Percentiles rank a stretch among this genome's conserved stretches.
Conservation (phyloP, 2,888 invertebrate species). For the Hydroisotoma schaefferi region DNA sequence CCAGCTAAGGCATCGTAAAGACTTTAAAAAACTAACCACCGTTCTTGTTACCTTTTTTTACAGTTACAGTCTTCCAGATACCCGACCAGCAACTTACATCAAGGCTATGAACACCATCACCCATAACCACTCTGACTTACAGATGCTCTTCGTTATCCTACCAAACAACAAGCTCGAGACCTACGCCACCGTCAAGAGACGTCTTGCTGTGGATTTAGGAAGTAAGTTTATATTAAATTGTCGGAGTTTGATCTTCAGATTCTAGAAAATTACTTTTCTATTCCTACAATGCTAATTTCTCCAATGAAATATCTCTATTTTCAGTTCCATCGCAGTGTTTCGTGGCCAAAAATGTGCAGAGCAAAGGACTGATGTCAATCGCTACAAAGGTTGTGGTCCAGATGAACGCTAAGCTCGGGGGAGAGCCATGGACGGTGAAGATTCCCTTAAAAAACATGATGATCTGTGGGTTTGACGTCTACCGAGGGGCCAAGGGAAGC, state of each 20-base stretch:
- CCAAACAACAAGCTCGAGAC: conserved; percentile 55
- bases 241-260: neutral
- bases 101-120: neutral
- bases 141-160: conserved; percentile 54
- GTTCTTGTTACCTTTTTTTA: neutral
- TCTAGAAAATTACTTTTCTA: neutral
- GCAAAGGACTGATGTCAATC: conserved; percentile 40
- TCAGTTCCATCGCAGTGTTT: conserved; percentile 45
- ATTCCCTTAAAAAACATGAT: conserved; percentile 58
- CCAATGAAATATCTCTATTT: conserved; percentile 1
- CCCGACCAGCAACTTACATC: neutral
- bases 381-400: conserved; percentile 57
- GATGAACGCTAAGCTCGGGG: conserved; percentile 67
- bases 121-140: conserved; percentile 26
- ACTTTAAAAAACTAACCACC: neutral
- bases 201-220: conserved; percentile 28
- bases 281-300: neutral
- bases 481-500: conserved; percentile 23
- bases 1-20: neutral
- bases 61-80: conserved; percentile 17
- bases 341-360: conserved; percentile 35
- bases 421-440: conserved; percentile 78
- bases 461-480: conserved; percentile 40
- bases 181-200: conserved; percentile 57
- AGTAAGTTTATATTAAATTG: conserved; percentile 17